These are phyloP conservation scores for Penaeus chinensis DNA, from an alignment of 1,140 invertebrate genomes.

Conservation along the genomic window DNA sequence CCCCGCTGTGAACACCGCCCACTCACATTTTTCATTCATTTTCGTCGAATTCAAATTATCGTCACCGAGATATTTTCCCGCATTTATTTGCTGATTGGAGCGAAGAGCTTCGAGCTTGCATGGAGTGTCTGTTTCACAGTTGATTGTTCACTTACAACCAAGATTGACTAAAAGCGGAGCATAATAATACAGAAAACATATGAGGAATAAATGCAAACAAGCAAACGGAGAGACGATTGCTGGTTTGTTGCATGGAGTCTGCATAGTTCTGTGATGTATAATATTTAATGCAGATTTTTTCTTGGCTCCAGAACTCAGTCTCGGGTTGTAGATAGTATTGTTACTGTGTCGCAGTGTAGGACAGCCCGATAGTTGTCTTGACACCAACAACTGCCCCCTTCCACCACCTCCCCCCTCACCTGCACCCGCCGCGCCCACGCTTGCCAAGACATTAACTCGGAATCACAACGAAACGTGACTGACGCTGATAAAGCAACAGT, in stretches of 20 bases:
- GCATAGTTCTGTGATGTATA: constrained; percentile 37
- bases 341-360: too few species aligned
- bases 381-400: too few species aligned
- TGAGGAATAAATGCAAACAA: constrained; percentile 37
- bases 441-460: too few species aligned
- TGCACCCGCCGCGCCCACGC: too few species aligned
- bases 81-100: constrained; percentile 13
- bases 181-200: constrained; percentile 48
- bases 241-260: constrained; percentile 11
- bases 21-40: constrained; percentile 20
- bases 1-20: background rate
- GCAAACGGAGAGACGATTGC: constrained; percentile 30
- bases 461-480: too few species aligned
- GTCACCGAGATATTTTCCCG: constrained; percentile 33
- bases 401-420: too few species aligned
- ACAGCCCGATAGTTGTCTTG: too few species aligned
- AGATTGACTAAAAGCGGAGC: constrained; percentile 37
- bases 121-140: background rate
- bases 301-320: too few species aligned
- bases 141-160: constrained; percentile 36
- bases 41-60: constrained; percentile 20
- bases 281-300: constrained; percentile 25
- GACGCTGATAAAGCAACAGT: too few species aligned
- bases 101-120: background rate
- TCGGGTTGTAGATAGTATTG: too few species aligned